Base-by-base conservation (phyloP, 2,113 vertebrate species). In the Sinosuthora webbiana region DNA sequence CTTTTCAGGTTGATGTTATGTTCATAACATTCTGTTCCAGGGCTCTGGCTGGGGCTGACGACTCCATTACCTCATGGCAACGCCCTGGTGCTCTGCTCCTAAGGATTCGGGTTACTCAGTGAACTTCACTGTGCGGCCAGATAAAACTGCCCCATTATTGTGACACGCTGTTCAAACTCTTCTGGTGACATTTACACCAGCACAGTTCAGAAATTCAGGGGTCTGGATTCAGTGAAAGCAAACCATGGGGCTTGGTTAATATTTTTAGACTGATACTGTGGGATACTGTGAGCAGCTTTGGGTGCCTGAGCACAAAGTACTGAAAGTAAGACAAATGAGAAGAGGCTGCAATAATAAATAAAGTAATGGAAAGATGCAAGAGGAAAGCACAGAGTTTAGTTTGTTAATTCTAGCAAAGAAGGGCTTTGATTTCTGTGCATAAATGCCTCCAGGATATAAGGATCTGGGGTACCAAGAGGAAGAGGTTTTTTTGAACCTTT, bases 11-110 rank as follows among this genome's bases (percentile, higher is more conserved):
- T 83, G 92, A 90, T 90, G 93, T 95, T 95, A 76, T 67, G 87
- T 39, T 56, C 73, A 42, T 96, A 90, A 95, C 77, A 44, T 80
- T 79, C 85, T 95, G 95, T 95, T 97, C 95, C 97, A 97, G 37
- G 25, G 63, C 64, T 76, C 75, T 19, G 52, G 45, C 83, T 86
- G 62, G 76, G 84, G 65, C 76, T 81, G 90, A 74, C 94, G 94
- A 95, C 62, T 37, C 47, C 5, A 0, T 95, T 95, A 94, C 90
- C 83, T 87, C 27, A 88, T 75, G 91, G 96, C 47, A 91, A 95
- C 96, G 70, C 95, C 95, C 94, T 90, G 37, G 42, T 5, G 60
- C 41, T 86, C 57, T 35, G 81, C 89, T 91, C 83, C 83, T 65
- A 15, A 13, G 83, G 77, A 57, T 57, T 87, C 5, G 2, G 27